Conservation (phyloP, 1,140 invertebrate genomes). For the Eciton burchellii region DNA sequence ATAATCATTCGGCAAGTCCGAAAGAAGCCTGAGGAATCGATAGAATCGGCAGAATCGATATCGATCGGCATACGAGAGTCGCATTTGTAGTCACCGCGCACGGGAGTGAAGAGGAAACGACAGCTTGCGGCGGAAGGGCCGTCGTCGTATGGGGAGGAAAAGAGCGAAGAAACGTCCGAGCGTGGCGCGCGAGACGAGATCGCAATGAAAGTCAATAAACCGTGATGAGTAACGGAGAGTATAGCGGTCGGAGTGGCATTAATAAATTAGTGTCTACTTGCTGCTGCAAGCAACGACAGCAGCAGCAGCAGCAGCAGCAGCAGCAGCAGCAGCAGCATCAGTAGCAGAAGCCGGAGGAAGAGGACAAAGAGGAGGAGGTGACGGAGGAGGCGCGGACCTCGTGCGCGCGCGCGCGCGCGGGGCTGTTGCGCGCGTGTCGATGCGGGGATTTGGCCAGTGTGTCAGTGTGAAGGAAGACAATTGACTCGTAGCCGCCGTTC, state of each 20-base stretch:
- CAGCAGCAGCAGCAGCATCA: no score
- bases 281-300: slow-evolving; percentile 68
- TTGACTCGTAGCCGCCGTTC: slow-evolving; percentile 79
- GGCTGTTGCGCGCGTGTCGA: no score
- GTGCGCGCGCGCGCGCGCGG: no score
- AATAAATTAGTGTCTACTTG: slow-evolving; percentile 84
- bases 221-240: slow-evolving; percentile 80
- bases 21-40: no score
- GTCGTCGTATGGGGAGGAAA: slow-evolving; percentile 51
- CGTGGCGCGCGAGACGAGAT: slow-evolving; percentile 68
- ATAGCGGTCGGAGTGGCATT: slow-evolving; percentile 80
- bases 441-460: slow-evolving; percentile 65
- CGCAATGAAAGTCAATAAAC: slow-evolving; percentile 84
- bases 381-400: slow-evolving; percentile 39
- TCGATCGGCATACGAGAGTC: slow-evolving; percentile 40
- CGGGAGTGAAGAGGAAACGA: slow-evolving; percentile 26
- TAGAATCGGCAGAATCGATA: background rate
- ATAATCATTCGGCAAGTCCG: no score
- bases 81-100: no score
- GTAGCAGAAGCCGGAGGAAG: slow-evolving; percentile 42
- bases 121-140: slow-evolving; percentile 29
- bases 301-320: slow-evolving; percentile 54
- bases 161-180: slow-evolving; percentile 64
- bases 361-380: slow-evolving; percentile 41
- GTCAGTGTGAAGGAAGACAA: slow-evolving; percentile 80